phyloP scores from a whole-genome alignment of 2,797 vertebrate genomes.

The Decapterus maruadsi region DNA sequence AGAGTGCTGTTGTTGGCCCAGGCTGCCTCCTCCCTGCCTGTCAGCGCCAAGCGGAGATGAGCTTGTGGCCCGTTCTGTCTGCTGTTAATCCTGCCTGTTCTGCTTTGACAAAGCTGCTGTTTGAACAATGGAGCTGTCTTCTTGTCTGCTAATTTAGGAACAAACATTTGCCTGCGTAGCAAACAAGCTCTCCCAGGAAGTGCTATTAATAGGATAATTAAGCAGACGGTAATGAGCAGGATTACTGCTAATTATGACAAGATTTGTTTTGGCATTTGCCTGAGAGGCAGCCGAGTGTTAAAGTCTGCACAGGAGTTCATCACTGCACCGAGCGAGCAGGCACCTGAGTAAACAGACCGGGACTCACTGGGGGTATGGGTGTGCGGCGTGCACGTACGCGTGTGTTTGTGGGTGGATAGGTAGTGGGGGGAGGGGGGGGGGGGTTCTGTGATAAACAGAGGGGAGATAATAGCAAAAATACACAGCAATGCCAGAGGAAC shows the following conservation, averaged over 20 bases:
- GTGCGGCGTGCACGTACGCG: conserved; percentile 44
- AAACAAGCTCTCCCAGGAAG: conserved; percentile 97
- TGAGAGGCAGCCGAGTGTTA: conserved; percentile 94
- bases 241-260: conserved; percentile 99
- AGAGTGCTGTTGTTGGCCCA: conserved; percentile 76
- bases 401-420: not conserved
- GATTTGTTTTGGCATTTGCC: conserved; percentile 99
- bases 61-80: conserved; percentile 80
- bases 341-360: conserved; percentile 87
- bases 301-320: conserved; percentile 95
- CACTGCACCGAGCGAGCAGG: conserved; percentile 86
- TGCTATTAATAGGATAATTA: conserved; percentile 99
- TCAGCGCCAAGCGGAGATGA: conserved; percentile 81
- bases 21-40: conserved; percentile 76
- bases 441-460: conserved; percentile 40
- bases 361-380: conserved; percentile 66
- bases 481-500: conserved; percentile 51
- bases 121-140: conserved; percentile 94
- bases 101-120: conserved; percentile 89
- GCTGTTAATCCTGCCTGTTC: conserved; percentile 87
- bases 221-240: conserved; percentile 98
- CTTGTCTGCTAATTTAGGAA: conserved; percentile 98
- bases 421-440: too few species aligned
- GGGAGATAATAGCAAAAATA: conserved; percentile 50
- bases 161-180: conserved; percentile 99